Evolutionary conservation across 2,113 vertebrate genomes (phyloP).

Genomic region (Seriola aureovittata): DNA sequence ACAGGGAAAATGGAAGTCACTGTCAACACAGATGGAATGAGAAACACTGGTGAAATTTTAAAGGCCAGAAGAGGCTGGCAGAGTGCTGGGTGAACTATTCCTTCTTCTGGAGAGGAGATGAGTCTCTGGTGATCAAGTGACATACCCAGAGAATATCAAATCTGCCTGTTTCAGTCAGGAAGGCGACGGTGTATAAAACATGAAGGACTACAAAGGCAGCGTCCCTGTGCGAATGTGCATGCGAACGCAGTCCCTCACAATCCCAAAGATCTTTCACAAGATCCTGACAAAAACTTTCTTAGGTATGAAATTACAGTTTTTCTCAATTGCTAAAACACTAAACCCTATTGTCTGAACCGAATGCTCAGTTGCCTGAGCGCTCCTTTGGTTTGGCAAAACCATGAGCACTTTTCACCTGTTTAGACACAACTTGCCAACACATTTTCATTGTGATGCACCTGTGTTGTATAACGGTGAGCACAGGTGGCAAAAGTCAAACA

Average conservation of each 20-base stretch:
- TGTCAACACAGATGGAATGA: constrained; percentile 32
- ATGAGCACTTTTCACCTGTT: too few relatives aligned
- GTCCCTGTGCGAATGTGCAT: not conserved
- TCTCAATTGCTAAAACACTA: too few relatives aligned
- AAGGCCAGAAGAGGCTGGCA: constrained; percentile 29
- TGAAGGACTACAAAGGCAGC: not conserved
- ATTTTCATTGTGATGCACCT: too few relatives aligned
- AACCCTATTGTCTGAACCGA: too few relatives aligned
- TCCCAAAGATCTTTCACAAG: not conserved
- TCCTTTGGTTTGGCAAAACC: too few relatives aligned
- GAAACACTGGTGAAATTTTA: constrained; percentile 19
- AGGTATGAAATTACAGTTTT: not conserved
- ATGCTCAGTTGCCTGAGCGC: too few relatives aligned
- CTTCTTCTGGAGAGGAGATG: not conserved
- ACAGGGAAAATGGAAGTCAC: constrained; percentile 21
- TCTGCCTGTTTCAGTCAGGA: not conserved
- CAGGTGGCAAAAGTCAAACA: too few relatives aligned
- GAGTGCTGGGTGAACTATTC: not conserved
- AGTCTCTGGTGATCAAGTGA: constrained; percentile 15
- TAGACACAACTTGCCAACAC: too few relatives aligned
- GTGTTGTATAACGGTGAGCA: too few relatives aligned
- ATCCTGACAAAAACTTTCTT: not conserved
- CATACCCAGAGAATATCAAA: constrained; percentile 19
- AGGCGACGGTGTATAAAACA: constrained; percentile 13
- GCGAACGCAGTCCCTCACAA: not conserved